Evolutionary conservation across 2,797 vertebrate genomes (phyloP).

Genomic region (Knipowitschia caucasica): DNA sequence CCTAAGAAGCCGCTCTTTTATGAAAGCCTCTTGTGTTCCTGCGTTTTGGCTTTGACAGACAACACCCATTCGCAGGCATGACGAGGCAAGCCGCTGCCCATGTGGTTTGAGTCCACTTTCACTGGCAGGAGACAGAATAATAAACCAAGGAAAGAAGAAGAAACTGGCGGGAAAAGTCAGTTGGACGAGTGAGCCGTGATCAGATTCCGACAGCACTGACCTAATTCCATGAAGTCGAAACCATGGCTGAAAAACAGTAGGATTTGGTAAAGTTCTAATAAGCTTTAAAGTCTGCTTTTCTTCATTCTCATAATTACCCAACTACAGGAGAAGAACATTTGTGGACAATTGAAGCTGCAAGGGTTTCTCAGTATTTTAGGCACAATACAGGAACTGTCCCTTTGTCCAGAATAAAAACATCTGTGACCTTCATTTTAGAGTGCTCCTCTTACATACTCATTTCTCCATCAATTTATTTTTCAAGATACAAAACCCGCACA

Average conservation of each 20-base stretch:
- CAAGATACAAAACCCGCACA: neutral
- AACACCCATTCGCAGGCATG: slow-evolving; percentile 25
- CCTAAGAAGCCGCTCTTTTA: slow-evolving; percentile 9
- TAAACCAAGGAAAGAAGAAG: slow-evolving; percentile 29
- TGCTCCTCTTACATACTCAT: neutral
- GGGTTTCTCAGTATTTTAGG: neutral
- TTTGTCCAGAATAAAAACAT: neutral
- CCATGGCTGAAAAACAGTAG: slow-evolving; percentile 3
- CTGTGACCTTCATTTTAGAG: neutral
- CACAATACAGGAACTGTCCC: neutral
- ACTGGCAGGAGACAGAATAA: slow-evolving; percentile 17
- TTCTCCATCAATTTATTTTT: neutral
- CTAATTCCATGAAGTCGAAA: slow-evolving; percentile 24
- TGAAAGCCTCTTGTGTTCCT: slow-evolving; percentile 31
- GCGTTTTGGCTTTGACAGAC: slow-evolving; percentile 27
- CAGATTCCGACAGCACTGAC: slow-evolving; percentile 43
- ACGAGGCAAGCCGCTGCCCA: slow-evolving; percentile 40
- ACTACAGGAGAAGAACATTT: neutral
- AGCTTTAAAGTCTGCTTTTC: neutral
- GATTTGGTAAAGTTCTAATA: neutral
- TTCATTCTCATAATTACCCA: neutral
- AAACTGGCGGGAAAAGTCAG: slow-evolving; percentile 21
- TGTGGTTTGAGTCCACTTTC: slow-evolving; percentile 51
- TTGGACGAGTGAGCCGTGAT: slow-evolving; percentile 27
- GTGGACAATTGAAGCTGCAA: neutral